phyloP scores from a whole-genome alignment of 2,888 invertebrate genomes.

The Drosophila nigricruria region DNA sequence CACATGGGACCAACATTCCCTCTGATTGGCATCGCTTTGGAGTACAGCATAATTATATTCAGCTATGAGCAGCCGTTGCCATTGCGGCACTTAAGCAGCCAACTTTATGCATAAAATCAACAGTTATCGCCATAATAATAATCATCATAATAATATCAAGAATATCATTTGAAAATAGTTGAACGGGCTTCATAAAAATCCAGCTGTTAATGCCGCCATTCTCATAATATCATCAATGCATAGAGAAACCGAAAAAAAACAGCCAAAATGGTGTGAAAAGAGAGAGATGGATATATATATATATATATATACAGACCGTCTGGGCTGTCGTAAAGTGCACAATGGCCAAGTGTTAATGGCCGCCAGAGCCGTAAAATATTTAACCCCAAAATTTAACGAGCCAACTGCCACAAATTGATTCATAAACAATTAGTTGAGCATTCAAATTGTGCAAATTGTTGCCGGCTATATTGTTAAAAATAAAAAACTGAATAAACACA shows the following conservation, averaged over 20 bases:
- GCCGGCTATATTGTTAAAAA: slow-evolving; percentile 2
- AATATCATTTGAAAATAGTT: slow-evolving; percentile 74
- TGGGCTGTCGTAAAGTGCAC: slow-evolving; percentile 56
- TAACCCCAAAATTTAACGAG: slow-evolving; percentile 61
- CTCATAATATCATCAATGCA: slow-evolving; percentile 54
- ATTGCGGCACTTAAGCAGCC: slow-evolving; percentile 33
- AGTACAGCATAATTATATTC: slow-evolving; percentile 46
- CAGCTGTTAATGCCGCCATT: slow-evolving; percentile 67
- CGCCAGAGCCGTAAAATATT: slow-evolving; percentile 54
- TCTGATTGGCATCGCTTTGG: slow-evolving; percentile 34
- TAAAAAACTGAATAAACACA: not conserved
- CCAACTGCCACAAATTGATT: slow-evolving; percentile 59
- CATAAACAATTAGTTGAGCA: slow-evolving; percentile 67
- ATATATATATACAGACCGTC: not conserved
- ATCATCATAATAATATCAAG: slow-evolving; percentile 61
- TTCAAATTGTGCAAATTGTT: slow-evolving; percentile 45
- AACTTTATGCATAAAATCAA: slow-evolving; percentile 71
- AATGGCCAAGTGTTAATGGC: slow-evolving; percentile 63
- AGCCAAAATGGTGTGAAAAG: slow-evolving; percentile 9
- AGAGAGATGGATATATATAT: not conserved
- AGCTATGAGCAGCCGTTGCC: slow-evolving; percentile 32
- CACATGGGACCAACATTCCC: slow-evolving; percentile 14
- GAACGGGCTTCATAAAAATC: slow-evolving; percentile 62
- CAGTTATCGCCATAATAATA: slow-evolving; percentile 52
- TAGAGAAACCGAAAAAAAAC: slow-evolving; percentile 18